Evolutionary conservation across 2,888 invertebrate species (phyloP), one percentile per base, ranked within the genome.

Genomic region (Mechanitis mazaeus): DNA sequence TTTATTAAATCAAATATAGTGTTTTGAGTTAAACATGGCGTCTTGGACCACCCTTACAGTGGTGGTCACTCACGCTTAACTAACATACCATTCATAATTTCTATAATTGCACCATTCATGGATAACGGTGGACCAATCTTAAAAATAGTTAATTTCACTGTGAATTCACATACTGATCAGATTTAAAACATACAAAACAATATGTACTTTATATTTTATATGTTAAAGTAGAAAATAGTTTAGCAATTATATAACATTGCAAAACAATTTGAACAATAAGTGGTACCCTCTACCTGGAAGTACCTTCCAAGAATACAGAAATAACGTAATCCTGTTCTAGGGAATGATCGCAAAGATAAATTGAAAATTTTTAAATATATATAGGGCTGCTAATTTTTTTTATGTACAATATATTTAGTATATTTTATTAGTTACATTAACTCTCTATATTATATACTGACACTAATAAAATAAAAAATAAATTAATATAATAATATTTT

Each of bases 231-330:
- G 45, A 63, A 69, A 72, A 72, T 75, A 56, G 58, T 47, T 55
- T 69, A 55, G 54, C 59, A 47, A 31, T 38, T 20, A 45, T 60
- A 59, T 62, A 55, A 61, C 57, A 66, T 67, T 68, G 71, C 70
- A 68, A 71, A 65, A 69, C 68, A 69, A 71, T 70, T 67, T 74
- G 77, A 75, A 85, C 83, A 84, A 87, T 81, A 81, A 78, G 77
- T 75, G 71, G 70, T 71, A 74, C 67, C 75, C 74, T 75, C 84
- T 88, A 87, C 87, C 88, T 89, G 86, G 79, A 66, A 70, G 71
- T 81, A 81, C 85, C 87, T 89, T 90, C 89, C 82, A 76, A 81
- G 89, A 88, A 90, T 74, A 73, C 81, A 78, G 84, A 85, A 87
- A 88, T 86, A 76, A 81, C 78, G 80, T 87, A 87, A 88, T 87